These are phyloP conservation scores for Bombycilla garrulus DNA, from an alignment of 2,113 vertebrate genomes.

Conservation along the genomic window DNA sequence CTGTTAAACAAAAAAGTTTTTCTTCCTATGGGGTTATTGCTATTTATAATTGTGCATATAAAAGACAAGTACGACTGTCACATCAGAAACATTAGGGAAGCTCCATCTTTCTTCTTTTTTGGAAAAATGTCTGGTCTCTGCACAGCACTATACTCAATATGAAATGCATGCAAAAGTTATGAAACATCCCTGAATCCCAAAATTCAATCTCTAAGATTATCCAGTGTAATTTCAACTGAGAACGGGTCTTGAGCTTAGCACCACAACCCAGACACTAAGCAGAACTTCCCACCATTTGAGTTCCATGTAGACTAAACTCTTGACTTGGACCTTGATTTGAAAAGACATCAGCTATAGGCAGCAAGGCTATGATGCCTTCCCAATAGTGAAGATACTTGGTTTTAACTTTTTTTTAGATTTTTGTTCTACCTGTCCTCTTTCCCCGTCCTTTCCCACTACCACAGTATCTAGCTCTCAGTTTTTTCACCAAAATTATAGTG, in stretches of 20 bases:
- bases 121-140: background rate
- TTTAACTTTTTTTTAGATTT: background rate
- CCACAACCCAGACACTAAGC: background rate
- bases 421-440: fast-evolving
- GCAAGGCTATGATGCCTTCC: background rate
- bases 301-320: background rate
- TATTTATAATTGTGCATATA: background rate
- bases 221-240: background rate
- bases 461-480: background rate
- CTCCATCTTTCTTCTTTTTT: background rate
- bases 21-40: background rate
- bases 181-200: background rate
- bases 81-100: background rate
- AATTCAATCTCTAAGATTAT: background rate
- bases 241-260: background rate
- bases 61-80: background rate
- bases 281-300: background rate
- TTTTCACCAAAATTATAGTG: background rate
- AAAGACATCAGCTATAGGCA: background rate
- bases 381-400: background rate
- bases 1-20: background rate
- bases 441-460: background rate
- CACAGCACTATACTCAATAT: background rate
- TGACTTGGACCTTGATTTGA: background rate
- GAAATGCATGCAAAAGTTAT: background rate